Percentiles rank a stretch among this genome's conserved stretches.
These are phyloP conservation scores for Oceanodroma tethys DNA, from an alignment of 2,113 vertebrate species.

Conservation along the genomic window DNA sequence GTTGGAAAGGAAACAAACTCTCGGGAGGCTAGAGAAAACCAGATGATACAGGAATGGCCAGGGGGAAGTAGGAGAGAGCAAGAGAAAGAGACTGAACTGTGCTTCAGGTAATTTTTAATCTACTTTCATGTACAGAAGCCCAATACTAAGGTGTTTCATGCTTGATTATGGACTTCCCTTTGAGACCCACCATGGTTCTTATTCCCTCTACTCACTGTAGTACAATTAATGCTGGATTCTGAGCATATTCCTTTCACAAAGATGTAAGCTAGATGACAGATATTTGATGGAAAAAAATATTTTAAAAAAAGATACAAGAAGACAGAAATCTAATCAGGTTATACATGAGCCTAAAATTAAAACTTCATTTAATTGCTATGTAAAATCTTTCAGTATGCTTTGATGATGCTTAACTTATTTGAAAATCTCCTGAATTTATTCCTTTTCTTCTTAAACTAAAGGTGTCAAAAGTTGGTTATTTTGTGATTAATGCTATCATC, in stretches of 20 bases:
- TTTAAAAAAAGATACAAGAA: background rate
- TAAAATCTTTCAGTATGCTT: background rate
- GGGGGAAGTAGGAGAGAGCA: background rate
- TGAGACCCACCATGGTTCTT: background rate
- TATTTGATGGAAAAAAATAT: background rate
- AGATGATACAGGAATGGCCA: background rate
- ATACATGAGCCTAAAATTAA: background rate
- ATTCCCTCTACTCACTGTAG: background rate
- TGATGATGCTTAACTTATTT: background rate
- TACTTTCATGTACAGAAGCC: background rate
- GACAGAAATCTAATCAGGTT: background rate
- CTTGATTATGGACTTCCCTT: background rate
- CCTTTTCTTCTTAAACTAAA: background rate
- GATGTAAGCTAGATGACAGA: background rate
- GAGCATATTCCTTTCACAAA: background rate
- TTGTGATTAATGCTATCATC: background rate
- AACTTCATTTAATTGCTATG: background rate
- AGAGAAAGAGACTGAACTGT: background rate
- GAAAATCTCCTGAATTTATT: background rate
- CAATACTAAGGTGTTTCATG: background rate
- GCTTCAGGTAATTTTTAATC: background rate
- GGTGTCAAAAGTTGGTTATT: background rate
- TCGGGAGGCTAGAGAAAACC: rapidly evolving
- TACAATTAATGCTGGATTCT: background rate
- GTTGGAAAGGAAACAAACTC: background rate